phyloP scores from a whole-genome alignment of 1,140 invertebrate genomes.

The Heliconius hermathena region DNA sequence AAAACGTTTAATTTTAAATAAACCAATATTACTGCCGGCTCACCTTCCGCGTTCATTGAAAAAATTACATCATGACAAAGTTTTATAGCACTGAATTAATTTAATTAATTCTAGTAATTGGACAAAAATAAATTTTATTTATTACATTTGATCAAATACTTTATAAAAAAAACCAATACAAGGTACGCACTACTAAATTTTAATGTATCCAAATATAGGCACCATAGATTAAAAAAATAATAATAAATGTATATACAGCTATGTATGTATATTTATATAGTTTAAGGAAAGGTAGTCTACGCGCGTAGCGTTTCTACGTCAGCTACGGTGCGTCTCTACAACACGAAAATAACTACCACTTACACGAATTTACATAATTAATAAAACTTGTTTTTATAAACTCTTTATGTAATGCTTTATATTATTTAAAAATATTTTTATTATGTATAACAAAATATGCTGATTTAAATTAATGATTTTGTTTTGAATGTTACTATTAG shows the following conservation, averaged over 20 bases:
- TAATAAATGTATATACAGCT: neutral
- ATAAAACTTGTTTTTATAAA: neutral
- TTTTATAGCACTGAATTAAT: neutral
- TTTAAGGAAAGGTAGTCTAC: slow-evolving; percentile 11
- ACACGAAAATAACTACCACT: slow-evolving; percentile 4
- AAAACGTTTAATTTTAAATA: slow-evolving; percentile 28
- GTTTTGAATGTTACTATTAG: neutral
- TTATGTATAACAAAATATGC: neutral
- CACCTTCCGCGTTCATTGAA: slow-evolving; percentile 1
- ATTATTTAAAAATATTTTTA: neutral
- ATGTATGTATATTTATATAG: neutral
- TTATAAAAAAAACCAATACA: too few species aligned
- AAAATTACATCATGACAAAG: neutral
- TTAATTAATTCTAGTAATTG: neutral
- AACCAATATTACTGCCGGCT: slow-evolving; percentile 11
- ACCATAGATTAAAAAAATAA: neutral
- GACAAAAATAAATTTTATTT: too few species aligned
- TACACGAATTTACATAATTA: neutral
- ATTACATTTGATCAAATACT: too few species aligned
- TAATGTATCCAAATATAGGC: too few species aligned
- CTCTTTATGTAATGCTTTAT: too few species aligned
- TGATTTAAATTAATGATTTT: neutral
- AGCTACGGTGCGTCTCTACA: slow-evolving; percentile 30
- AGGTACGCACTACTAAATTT: too few species aligned
- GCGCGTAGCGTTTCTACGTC: slow-evolving; percentile 35